Conservation (phyloP, 2,888 invertebrate genomes). For the Glomeris marginata region DNA sequence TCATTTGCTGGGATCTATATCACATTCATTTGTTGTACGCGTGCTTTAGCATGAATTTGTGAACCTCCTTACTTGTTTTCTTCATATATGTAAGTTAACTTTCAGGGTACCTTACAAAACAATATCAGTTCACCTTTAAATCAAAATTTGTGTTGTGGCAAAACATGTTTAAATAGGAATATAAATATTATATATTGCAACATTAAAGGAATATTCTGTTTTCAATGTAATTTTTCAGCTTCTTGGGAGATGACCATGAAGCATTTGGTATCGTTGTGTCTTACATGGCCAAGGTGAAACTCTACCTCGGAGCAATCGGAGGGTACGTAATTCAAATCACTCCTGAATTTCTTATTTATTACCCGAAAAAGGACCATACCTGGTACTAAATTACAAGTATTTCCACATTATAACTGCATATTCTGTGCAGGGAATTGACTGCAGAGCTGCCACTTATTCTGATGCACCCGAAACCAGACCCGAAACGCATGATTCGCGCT, state of each 20-base stretch:
- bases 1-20: too few species aligned
- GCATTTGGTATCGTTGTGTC: conserved; percentile 91
- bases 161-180: background rate
- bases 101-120: too few species aligned
- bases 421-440: conserved; percentile 52
- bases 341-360: background rate
- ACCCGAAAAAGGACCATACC: background rate
- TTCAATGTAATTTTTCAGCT: conserved; percentile 30
- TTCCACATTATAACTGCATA: conserved; percentile 1
- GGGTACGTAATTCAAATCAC: too few species aligned
- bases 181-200: too few species aligned
- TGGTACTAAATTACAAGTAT: background rate
- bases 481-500: conserved; percentile 43
- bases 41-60: too few species aligned
- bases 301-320: conserved; percentile 80
- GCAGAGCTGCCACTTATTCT: conserved; percentile 83
- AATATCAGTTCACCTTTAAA: background rate
- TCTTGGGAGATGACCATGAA: conserved; percentile 66
- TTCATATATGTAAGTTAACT: too few species aligned
- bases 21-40: too few species aligned
- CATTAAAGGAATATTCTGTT: too few species aligned
- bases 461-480: conserved; percentile 65
- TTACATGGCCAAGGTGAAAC: conserved; percentile 85
- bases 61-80: too few species aligned
- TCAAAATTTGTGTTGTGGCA: background rate